Percentiles rank a stretch among this genome's conserved stretches.
Conservation (phyloP, 2,888 invertebrate genomes). For the Bursaphelenchus okinawaensis region DNA sequence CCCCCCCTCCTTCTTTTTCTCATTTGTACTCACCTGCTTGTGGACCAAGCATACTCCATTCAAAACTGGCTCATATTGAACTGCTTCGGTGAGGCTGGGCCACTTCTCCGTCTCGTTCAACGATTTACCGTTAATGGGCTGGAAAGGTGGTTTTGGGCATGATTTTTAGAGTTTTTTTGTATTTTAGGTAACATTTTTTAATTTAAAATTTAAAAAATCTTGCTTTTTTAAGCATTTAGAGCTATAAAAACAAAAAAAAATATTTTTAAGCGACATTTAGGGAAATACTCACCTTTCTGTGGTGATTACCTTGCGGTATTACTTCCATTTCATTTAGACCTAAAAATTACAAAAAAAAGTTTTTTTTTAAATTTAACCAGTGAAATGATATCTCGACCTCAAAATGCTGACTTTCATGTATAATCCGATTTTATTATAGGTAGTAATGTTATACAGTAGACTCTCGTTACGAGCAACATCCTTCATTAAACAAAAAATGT, state of each 20-base stretch:
- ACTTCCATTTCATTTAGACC: not conserved
- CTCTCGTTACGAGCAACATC: too few species aligned
- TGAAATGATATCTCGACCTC: too few species aligned
- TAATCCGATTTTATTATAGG: too few species aligned
- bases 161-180: too few species aligned
- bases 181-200: not conserved
- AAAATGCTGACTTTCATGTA: too few species aligned
- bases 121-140: conserved; percentile 1
- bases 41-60: conserved; percentile 4
- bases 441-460: too few species aligned
- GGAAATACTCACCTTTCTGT: not conserved
- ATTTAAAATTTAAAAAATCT: too few species aligned
- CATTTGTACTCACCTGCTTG: not conserved
- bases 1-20: not conserved
- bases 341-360: not conserved
- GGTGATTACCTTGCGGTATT: not conserved
- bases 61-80: conserved; percentile 4
- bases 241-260: not conserved
- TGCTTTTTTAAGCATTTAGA: not conserved
- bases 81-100: conserved; percentile 13
- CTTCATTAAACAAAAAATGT: too few species aligned
- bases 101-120: conserved; percentile 6
- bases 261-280: too few species aligned
- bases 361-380: too few species aligned
- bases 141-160: not conserved